Evolutionary conservation across 1,140 invertebrate species (phyloP).

Genomic region (Brachionus rotundiformis): DNA sequence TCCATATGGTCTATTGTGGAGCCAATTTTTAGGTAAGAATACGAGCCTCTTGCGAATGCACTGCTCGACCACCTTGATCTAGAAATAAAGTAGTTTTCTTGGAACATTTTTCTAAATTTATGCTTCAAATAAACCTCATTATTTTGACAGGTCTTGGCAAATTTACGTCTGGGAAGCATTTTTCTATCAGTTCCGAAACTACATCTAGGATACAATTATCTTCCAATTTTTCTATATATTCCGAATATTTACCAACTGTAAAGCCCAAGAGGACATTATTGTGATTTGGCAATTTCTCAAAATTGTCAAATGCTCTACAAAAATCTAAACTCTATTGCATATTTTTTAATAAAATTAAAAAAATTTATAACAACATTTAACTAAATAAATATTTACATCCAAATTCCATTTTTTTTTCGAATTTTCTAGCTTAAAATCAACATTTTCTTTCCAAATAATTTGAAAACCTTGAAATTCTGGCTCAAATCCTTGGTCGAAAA

Average conservation of each 20-base stretch:
- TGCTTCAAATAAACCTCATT: neutral
- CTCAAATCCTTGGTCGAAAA: constrained; percentile 1
- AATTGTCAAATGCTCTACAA: constrained; percentile 39
- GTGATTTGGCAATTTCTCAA: constrained; percentile 38
- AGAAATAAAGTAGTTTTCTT: neutral
- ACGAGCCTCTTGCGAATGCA: neutral
- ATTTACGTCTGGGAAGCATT: constrained; percentile 10
- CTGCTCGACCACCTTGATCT: constrained; percentile 41
- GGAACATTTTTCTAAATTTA: neutral
- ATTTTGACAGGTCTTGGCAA: constrained; percentile 27
- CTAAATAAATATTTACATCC: neutral
- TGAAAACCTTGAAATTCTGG: constrained; percentile 35
- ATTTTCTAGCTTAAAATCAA: neutral
- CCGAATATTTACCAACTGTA: constrained; percentile 17
- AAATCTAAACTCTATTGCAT: neutral
- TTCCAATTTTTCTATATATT: constrained; percentile 13
- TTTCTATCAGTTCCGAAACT: constrained; percentile 20
- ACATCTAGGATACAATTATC: constrained; percentile 28
- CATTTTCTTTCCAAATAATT: constrained; percentile 33
- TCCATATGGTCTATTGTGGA: neutral
- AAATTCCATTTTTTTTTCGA: constrained; percentile 43
- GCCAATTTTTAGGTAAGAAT: constrained; percentile 53
- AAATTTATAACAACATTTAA: neutral
- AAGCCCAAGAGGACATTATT: constrained; percentile 27
- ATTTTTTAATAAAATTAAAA: too few relatives aligned